Conservation (phyloP, 2,888 invertebrate species). For the Brenthis daphne region DNA sequence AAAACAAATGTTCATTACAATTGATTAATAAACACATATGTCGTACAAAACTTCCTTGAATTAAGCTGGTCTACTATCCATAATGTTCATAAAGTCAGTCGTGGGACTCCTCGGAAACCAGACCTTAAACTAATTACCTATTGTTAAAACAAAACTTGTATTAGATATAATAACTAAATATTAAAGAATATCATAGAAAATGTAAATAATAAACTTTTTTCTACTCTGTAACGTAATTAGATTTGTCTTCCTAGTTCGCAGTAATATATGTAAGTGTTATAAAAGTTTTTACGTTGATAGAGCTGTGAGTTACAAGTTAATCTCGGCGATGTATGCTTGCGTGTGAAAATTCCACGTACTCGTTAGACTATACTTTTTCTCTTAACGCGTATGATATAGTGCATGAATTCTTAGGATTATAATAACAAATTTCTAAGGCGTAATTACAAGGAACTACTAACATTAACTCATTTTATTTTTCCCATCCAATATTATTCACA, state of each 20-base stretch:
- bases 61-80: too few species aligned
- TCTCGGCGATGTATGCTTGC: slow-evolving; percentile 23
- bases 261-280: background rate
- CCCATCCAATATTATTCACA: background rate
- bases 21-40: too few species aligned
- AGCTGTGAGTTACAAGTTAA: slow-evolving; percentile 22
- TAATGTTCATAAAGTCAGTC: too few species aligned
- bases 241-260: slow-evolving; percentile 1
- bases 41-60: too few species aligned
- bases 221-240: slow-evolving; percentile 6
- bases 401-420: slow-evolving; percentile 2
- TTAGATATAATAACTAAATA: too few species aligned
- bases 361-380: slow-evolving; percentile 19
- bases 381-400: slow-evolving; percentile 17
- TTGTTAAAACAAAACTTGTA: too few species aligned
- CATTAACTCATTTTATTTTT: background rate
- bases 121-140: too few species aligned
- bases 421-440: too few species aligned
- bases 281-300: slow-evolving; percentile 12
- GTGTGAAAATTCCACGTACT: slow-evolving; percentile 23
- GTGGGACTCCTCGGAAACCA: too few species aligned
- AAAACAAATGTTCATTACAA: too few species aligned
- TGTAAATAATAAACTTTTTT: background rate
- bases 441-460: too few species aligned
- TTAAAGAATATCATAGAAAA: background rate